Conservation (phyloP, 2,797 vertebrate species). For the Euphonia xanthogaster region DNA sequence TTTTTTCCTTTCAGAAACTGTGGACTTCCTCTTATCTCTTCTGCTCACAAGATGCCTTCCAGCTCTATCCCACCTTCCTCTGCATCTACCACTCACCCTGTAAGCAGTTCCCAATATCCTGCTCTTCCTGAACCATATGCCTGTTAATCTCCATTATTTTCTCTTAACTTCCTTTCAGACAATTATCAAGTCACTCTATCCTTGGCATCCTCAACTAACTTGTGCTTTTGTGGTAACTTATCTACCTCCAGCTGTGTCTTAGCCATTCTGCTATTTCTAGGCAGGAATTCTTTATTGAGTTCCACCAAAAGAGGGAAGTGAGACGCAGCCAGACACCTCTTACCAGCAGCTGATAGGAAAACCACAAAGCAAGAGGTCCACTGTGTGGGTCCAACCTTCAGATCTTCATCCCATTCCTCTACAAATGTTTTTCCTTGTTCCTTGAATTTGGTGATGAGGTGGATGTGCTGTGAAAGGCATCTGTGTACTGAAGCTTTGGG, state of each 20-base stretch:
- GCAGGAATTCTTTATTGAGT: background rate
- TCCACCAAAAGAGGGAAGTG: background rate
- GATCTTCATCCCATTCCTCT: background rate
- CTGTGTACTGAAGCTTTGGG: background rate
- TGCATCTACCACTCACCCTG: background rate
- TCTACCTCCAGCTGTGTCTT: background rate
- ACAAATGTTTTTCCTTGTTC: background rate
- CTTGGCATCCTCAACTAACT: background rate
- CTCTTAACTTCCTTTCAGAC: background rate
- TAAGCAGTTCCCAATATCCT: background rate
- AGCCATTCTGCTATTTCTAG: background rate
- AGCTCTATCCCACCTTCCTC: background rate
- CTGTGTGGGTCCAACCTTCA: background rate
- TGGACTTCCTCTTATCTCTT: background rate
- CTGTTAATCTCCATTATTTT: background rate
- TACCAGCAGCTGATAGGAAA: background rate
- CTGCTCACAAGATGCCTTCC: background rate
- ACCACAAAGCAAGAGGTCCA: background rate
- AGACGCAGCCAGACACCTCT: background rate
- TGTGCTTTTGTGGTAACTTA: fast-evolving
- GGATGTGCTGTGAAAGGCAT: background rate
- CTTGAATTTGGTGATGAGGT: background rate
- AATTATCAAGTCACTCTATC: background rate
- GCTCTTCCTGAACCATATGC: background rate
- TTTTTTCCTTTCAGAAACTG: background rate